phyloP scores from a whole-genome alignment of 2,888 invertebrate genomes.

The Leptinotarsa juncta region DNA sequence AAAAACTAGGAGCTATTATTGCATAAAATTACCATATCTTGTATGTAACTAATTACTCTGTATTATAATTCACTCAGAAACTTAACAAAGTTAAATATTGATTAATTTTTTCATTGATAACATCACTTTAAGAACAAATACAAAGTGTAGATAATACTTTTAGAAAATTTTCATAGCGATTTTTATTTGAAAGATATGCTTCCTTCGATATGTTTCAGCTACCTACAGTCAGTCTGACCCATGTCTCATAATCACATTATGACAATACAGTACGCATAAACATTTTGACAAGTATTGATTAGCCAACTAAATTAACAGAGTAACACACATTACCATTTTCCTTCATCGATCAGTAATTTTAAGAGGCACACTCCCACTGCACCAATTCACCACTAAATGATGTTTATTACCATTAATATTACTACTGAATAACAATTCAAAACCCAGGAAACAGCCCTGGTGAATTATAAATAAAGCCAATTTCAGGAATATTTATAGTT shows the following conservation, averaged over 20 bases:
- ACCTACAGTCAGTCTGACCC: slow-evolving; percentile 2
- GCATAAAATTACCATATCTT: background rate
- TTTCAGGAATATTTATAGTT: background rate
- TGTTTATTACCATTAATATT: background rate
- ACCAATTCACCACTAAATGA: no score
- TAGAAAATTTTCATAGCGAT: background rate
- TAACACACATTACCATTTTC: no score
- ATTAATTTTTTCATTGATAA: background rate
- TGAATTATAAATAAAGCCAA: background rate
- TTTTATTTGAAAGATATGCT: slow-evolving; percentile 8
- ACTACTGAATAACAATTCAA: no score
- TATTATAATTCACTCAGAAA: slow-evolving; percentile 6
- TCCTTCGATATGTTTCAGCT: slow-evolving; percentile 8
- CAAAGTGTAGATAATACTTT: slow-evolving; percentile 13
- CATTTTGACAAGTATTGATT: background rate
- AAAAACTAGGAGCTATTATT: slow-evolving; percentile 3
- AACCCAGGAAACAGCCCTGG: background rate
- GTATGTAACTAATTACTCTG: background rate
- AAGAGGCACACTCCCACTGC: no score
- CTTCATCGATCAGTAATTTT: background rate
- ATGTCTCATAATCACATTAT: slow-evolving; percentile 4
- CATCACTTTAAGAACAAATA: slow-evolving; percentile 9
- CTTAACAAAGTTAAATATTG: slow-evolving; percentile 3
- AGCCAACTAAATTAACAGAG: background rate
- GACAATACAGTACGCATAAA: background rate